These are phyloP conservation scores for Grallaria varia DNA, from an alignment of 2,113 vertebrate genomes.

Conservation along the genomic window DNA sequence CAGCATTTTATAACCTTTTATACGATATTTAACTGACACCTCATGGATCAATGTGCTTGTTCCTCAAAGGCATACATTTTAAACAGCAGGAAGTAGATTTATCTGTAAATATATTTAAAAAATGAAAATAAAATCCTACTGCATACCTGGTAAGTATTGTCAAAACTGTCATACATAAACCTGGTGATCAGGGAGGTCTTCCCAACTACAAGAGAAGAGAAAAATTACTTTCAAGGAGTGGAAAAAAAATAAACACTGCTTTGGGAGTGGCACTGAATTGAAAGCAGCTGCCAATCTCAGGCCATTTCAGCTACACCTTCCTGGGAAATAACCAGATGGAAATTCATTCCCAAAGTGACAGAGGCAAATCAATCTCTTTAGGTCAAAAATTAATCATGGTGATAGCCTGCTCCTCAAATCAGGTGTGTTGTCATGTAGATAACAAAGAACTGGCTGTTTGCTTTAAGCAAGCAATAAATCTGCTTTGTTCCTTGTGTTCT, in stretches of 20 bases:
- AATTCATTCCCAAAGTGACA: background rate
- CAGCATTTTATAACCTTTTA: background rate
- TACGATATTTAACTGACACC: background rate
- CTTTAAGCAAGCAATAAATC: background rate
- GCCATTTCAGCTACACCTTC: background rate
- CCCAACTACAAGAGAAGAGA: slow-evolving; percentile 53
- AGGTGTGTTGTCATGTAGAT: fast-evolving
- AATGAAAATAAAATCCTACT: background rate
- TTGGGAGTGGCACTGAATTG: background rate
- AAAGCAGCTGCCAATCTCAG: background rate
- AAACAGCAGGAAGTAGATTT: background rate
- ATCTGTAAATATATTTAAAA: background rate
- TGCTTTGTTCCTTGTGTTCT: background rate
- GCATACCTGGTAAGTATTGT: slow-evolving; percentile 67
- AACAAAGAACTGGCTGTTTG: background rate
- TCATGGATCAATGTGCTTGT: background rate
- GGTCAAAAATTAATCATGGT: background rate
- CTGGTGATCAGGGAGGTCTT: slow-evolving; percentile 68
- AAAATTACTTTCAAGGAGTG: background rate
- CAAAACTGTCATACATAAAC: slow-evolving; percentile 70
- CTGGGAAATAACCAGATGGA: background rate
- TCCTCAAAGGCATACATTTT: background rate
- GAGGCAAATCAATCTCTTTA: background rate
- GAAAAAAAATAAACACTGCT: background rate
- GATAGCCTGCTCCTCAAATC: background rate